phyloP scores from a whole-genome alignment of 2,888 invertebrate species.

The Drosophila quinaria region DNA sequence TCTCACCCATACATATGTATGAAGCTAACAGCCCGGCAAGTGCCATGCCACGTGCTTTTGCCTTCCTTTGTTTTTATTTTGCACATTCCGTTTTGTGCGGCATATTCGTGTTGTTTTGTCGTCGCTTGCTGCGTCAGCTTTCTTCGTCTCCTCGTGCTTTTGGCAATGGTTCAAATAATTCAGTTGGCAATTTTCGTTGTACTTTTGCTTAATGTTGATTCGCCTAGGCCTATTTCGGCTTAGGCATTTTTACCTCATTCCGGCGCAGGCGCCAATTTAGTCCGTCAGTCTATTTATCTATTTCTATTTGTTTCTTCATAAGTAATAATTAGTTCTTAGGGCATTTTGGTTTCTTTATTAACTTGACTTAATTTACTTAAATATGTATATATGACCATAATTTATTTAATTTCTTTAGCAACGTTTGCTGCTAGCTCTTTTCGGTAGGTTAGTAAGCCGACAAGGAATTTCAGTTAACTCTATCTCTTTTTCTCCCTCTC shows the following conservation, averaged over 20 bases:
- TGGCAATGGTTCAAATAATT: constrained; percentile 64
- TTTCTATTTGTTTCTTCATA: constrained; percentile 1
- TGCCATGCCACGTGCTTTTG: constrained; percentile 56
- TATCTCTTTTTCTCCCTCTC: constrained; percentile 9
- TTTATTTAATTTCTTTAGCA: constrained; percentile 54
- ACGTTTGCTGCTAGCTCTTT: constrained; percentile 47
- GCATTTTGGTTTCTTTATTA: constrained; percentile 32
- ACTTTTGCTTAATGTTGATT: constrained; percentile 74
- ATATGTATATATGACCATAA: constrained; percentile 42
- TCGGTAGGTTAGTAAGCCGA: constrained; percentile 74
- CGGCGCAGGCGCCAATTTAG: constrained; percentile 73
- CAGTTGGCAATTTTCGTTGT: constrained; percentile 62
- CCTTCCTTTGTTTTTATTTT: constrained; percentile 60
- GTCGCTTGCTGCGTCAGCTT: constrained; percentile 40
- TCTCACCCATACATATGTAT: constrained; percentile 2
- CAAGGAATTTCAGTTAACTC: constrained; percentile 24
- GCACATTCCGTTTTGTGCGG: constrained; percentile 55
- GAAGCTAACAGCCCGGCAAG: constrained; percentile 46
- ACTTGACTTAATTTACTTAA: constrained; percentile 30
- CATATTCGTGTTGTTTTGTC: constrained; percentile 29
- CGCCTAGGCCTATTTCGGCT: constrained; percentile 73
- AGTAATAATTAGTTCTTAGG: constrained; percentile 19
- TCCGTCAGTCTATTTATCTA: not conserved
- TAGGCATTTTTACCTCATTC: constrained; percentile 40
- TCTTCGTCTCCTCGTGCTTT: constrained; percentile 57